phyloP scores from a whole-genome alignment of 2,113 vertebrate genomes.

The Dicrurus megarhynchus region DNA sequence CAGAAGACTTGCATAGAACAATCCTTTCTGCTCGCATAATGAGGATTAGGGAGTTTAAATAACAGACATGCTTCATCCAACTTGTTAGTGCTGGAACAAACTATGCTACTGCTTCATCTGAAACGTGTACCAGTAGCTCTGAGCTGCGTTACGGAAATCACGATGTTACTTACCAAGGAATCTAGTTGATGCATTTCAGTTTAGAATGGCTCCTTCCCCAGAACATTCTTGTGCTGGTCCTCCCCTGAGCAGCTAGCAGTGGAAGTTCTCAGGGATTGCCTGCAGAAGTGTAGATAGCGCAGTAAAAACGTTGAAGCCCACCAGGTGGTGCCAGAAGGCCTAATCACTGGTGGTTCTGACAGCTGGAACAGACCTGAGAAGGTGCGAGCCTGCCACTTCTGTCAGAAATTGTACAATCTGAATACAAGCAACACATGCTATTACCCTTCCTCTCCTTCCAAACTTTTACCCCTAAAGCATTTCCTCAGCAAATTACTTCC shows the following conservation, averaged over 20 bases:
- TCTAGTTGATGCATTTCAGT: neutral
- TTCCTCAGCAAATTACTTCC: neutral
- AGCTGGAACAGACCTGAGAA: neutral
- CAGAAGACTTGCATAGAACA: neutral
- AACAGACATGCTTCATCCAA: neutral
- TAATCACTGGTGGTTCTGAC: rapidly evolving
- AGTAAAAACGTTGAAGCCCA: neutral
- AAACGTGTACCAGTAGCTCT: neutral
- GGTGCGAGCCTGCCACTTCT: rapidly evolving
- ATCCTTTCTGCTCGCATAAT: neutral
- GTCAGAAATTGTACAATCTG: neutral
- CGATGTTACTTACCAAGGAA: neutral
- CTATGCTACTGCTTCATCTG: neutral
- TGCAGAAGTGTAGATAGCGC: rapidly evolving
- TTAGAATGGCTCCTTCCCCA: neutral
- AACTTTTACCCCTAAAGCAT: neutral
- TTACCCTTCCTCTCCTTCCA: neutral
- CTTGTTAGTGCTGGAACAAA: neutral
- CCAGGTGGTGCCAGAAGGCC: neutral
- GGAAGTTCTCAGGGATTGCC: rapidly evolving
- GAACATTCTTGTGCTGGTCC: neutral
- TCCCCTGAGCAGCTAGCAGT: neutral
- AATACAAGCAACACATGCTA: rapidly evolving
- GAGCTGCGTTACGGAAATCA: rapidly evolving
- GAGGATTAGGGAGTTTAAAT: neutral